Base-by-base conservation (phyloP, 2,888 invertebrate genomes). In the Stictocephala bisonia region DNA sequence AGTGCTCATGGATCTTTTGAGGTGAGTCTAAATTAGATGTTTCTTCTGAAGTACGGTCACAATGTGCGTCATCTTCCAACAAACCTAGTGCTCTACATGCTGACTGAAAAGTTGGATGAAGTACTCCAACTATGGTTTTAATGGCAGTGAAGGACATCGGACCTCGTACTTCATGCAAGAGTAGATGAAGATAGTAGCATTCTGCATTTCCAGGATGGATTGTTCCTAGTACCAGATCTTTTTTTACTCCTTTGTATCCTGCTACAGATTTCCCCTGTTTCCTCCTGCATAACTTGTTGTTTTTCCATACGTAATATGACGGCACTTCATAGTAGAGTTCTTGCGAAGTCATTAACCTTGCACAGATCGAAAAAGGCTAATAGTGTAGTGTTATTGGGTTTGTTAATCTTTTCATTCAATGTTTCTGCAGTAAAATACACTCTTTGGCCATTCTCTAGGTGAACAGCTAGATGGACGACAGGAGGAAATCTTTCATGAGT, bases 51-150 rank as follows among this genome's bases (percentile, higher is more conserved):
- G n/a, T n/a, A n/a, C n/a, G n/a, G n/a, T n/a, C n/a, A n/a, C n/a
- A n/a, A n/a, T n/a, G n/a, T n/a, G n/a, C n/a, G n/a, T n/a, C n/a
- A n/a, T n/a, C n/a, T n/a, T n/a, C n/a, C n/a, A n/a, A n/a, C n/a
- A n/a, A n/a, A n/a, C n/a, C n/a, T n/a, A n/a, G n/a, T n/a, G n/a
- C n/a, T n/a, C n/a, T n/a, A n/a, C n/a, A n/a, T n/a, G n/a, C n/a
- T n/a, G n/a, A n/a, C n/a, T n/a, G n/a, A n/a, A 79, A 84, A 22
- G 81, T 82, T 44, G 51, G 48, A 75, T 75, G 73, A 27, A 78
- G 53, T 31, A 74, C 71, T 18, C 81, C 80, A 70, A 83, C 75
- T 11, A 82, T 78, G 11, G 76, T 83, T 79, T 78, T 80, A 26
- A 83, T 74, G 68, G 76, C 76, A 60, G 35, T 56, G 79, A 82